A percentile compares a stretch with the other conserved stretches of the same genome.
Evolutionary conservation across 1,140 invertebrate genomes (phyloP).

Genomic region (Eubasilissa regina): DNA sequence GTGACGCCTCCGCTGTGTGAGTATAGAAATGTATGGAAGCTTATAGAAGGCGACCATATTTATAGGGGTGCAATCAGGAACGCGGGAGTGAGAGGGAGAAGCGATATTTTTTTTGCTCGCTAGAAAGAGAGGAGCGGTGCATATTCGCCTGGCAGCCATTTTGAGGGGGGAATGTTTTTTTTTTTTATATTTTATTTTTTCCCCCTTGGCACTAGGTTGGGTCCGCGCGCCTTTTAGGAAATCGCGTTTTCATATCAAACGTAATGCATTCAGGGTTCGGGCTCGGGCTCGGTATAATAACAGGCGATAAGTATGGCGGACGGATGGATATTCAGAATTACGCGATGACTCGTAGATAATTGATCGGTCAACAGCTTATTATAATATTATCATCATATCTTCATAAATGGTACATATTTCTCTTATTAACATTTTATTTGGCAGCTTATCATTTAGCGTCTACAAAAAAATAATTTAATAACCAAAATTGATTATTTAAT

Average conservation of each 20-base stretch:
- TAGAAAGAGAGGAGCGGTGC: slow-evolving; percentile 63
- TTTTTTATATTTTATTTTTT: slow-evolving; percentile 62
- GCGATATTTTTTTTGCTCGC: slow-evolving; percentile 38
- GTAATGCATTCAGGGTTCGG: slow-evolving; percentile 22
- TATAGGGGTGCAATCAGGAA: slow-evolving; percentile 74
- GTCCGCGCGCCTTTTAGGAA: slow-evolving; percentile 42
- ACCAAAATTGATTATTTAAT: too few relatives aligned
- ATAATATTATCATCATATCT: too few relatives aligned
- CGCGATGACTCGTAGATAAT: slow-evolving; percentile 25
- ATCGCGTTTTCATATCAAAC: slow-evolving; percentile 45
- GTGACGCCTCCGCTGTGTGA: slow-evolving; percentile 24
- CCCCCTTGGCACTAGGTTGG: not conserved
- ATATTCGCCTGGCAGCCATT: slow-evolving; percentile 70
- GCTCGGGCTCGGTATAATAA: not conserved
- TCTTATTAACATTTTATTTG: too few relatives aligned
- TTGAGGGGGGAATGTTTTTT: slow-evolving; percentile 73
- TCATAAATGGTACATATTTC: too few relatives aligned
- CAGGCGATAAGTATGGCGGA: slow-evolving; percentile 13
- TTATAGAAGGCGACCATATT: slow-evolving; percentile 71
- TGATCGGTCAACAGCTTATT: slow-evolving; percentile 34
- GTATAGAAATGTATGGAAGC: slow-evolving; percentile 46
- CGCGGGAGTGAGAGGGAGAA: slow-evolving; percentile 66
- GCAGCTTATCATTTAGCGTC: too few relatives aligned
- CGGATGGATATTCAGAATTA: not conserved
- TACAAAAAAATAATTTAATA: too few relatives aligned